A percentile compares a stretch with the other conserved stretches of the same genome.
Evolutionary conservation across 2,113 vertebrate genomes (phyloP).

Genomic region (Lucifuga dentata): DNA sequence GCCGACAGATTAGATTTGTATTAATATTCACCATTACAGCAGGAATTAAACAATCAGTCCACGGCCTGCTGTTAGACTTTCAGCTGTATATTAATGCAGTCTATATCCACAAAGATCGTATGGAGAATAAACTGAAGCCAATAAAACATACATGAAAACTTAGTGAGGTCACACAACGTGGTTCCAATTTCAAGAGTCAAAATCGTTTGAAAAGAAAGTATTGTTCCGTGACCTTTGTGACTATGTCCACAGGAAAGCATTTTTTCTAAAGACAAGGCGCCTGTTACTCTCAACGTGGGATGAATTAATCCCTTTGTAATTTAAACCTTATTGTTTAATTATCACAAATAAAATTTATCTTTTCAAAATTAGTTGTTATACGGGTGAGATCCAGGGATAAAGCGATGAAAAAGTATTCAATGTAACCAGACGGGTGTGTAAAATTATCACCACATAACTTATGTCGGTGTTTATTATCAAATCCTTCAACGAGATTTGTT

Average conservation of each 20-base stretch:
- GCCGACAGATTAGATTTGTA: background rate
- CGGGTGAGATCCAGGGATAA: background rate
- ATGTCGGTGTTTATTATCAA: slow-evolving; percentile 47
- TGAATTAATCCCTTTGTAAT: background rate
- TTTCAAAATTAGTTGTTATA: background rate
- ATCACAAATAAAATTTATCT: background rate
- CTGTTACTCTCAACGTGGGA: slow-evolving; percentile 22
- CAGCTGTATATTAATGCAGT: background rate
- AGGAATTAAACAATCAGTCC: slow-evolving; percentile 10
- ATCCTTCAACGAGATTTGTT: slow-evolving; percentile 41
- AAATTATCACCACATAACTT: slow-evolving; percentile 65
- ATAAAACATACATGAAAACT: slow-evolving; percentile 4
- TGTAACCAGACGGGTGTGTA: slow-evolving; percentile 29
- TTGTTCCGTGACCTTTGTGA: slow-evolving; percentile 56
- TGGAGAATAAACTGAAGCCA: background rate
- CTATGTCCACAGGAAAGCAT: slow-evolving; percentile 34
- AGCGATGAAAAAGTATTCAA: slow-evolving; percentile 37
- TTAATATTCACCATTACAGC: slow-evolving; percentile 16
- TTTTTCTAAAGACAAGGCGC: slow-evolving; percentile 37
- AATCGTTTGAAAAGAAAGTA: slow-evolving; percentile 66
- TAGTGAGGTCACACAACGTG: slow-evolving; percentile 35
- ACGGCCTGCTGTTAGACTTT: background rate
- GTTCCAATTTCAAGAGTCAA: slow-evolving; percentile 64
- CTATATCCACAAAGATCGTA: background rate
- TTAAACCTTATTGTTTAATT: slow-evolving; percentile 32